These are phyloP conservation scores for Platichthys stellatus DNA, from an alignment of 2,113 vertebrate genomes.

Conservation along the genomic window DNA sequence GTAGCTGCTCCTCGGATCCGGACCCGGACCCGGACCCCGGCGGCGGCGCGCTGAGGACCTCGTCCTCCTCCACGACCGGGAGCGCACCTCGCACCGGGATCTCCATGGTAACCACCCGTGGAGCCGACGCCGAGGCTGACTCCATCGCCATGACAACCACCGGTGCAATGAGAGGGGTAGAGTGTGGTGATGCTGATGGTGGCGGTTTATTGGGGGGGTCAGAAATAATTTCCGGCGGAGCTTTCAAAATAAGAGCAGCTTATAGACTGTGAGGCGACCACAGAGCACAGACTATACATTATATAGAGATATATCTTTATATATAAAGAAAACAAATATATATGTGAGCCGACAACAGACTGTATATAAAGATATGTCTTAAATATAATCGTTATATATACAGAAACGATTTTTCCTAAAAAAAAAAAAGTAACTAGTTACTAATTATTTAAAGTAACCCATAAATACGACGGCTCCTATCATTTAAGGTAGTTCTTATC, in stretches of 20 bases:
- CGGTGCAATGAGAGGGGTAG: conserved; percentile 24
- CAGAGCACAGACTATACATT: not conserved
- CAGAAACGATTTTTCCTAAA: too few species aligned
- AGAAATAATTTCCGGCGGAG: conserved; percentile 20
- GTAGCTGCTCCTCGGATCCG: conserved; percentile 69
- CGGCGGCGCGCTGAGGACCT: conserved; percentile 54
- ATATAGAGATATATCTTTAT: too few species aligned
- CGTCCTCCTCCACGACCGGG: conserved; percentile 77
- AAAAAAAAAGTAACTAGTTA: too few species aligned
- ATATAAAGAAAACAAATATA: too few species aligned
- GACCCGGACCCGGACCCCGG: conserved; percentile 22
- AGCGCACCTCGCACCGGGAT: conserved; percentile 81
- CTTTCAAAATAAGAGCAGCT: conserved; percentile 43
- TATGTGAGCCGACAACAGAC: not conserved
- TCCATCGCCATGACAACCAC: conserved; percentile 93
- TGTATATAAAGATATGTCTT: not conserved
- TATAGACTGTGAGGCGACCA: not conserved
- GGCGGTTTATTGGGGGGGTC: not conserved
- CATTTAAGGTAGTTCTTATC: too few species aligned
- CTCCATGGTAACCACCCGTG: conserved; percentile 88
- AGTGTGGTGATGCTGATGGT: not conserved
- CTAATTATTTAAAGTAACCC: too few species aligned
- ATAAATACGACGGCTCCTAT: too few species aligned
- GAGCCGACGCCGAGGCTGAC: conserved; percentile 76
- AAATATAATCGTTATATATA: not conserved